These are phyloP conservation scores for Radopholus similis DNA, from an alignment of 1,140 invertebrate species.

Conservation along the genomic window DNA sequence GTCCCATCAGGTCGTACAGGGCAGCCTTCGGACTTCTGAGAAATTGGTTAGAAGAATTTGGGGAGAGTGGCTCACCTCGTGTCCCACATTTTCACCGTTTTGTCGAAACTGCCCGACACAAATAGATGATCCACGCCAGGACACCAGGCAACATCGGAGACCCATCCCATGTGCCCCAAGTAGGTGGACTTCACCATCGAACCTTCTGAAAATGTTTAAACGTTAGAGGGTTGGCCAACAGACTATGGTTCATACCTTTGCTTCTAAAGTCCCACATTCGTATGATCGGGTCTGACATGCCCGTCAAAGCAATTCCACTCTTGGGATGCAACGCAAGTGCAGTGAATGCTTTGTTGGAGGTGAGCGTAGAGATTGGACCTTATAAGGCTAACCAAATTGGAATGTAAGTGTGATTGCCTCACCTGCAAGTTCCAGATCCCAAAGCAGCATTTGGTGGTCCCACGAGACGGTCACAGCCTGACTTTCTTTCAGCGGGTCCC, in stretches of 20 bases:
- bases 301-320: conserved; percentile 73
- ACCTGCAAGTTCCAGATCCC: conserved; percentile 74
- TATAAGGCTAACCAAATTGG: conserved; percentile 6
- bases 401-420: neutral
- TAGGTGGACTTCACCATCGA: conserved; percentile 79
- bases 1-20: conserved; percentile 84
- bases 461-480: conserved; percentile 76
- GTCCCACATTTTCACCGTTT: conserved; percentile 89
- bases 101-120: conserved; percentile 86
- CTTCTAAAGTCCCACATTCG: conserved; percentile 84
- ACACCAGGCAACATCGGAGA: conserved; percentile 83
- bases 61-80: conserved; percentile 65
- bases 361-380: conserved; percentile 40
- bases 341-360: conserved; percentile 84
- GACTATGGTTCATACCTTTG: conserved; percentile 30
- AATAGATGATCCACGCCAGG: conserved; percentile 78
- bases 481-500: conserved; percentile 69
- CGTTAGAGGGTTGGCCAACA: conserved; percentile 3
- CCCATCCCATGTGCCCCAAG: conserved; percentile 85
- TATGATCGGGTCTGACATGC: conserved; percentile 82
- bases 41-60: conserved; percentile 27
- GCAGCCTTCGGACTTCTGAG: conserved; percentile 78
- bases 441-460: conserved; percentile 90
- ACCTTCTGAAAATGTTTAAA: conserved; percentile 68
- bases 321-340: conserved; percentile 76